These are phyloP conservation scores for Calidris pugnax DNA, from an alignment of 2,113 vertebrate species.

Conservation along the genomic window DNA sequence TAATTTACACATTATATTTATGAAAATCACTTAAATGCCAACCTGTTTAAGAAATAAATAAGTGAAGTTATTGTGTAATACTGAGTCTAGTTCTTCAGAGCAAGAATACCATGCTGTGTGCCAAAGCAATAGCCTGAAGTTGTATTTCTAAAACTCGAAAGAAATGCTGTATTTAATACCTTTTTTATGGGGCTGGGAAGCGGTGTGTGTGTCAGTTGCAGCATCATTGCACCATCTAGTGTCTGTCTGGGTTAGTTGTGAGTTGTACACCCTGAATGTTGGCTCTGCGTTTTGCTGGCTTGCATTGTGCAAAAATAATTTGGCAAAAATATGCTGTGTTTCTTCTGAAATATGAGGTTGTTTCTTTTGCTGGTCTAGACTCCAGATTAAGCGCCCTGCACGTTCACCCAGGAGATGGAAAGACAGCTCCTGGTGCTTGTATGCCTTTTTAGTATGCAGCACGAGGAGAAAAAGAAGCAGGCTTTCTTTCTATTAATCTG, in stretches of 20 bases:
- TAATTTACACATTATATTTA: background rate
- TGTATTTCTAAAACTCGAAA: background rate
- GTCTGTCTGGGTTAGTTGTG: background rate
- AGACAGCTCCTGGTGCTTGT: background rate
- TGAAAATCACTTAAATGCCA: background rate
- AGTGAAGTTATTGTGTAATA: too few species aligned
- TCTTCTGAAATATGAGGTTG: background rate
- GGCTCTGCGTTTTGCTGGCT: background rate
- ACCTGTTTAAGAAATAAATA: background rate
- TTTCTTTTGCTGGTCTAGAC: background rate
- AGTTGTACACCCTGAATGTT: background rate
- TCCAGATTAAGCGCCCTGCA: accelerated
- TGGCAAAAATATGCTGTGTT: background rate
- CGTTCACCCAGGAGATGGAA: background rate
- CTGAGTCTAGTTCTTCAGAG: background rate
- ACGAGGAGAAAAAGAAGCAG: background rate
- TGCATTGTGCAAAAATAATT: background rate
- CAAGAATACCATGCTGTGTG: background rate
- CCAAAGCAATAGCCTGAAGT: background rate
- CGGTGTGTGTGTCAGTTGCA: accelerated
- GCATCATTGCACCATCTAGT: constrained; percentile 57
- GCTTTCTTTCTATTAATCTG: background rate
- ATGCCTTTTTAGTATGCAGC: background rate
- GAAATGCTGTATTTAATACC: background rate
- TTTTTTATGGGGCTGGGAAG: background rate